Evolutionary conservation across 2,888 invertebrate species (phyloP).

Genomic region (Teinopalpus imperialis): DNA sequence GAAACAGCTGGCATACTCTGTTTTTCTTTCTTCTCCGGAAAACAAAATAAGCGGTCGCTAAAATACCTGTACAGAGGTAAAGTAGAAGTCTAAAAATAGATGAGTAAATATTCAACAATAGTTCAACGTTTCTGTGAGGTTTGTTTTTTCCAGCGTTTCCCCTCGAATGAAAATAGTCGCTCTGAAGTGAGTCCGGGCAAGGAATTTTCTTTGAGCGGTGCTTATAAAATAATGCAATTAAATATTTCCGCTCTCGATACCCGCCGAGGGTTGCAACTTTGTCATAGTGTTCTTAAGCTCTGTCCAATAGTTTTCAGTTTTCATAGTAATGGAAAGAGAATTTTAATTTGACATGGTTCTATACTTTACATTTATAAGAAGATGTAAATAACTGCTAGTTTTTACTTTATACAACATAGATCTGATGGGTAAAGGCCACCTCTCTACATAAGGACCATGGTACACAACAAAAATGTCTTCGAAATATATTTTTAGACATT

Average conservation of each 20-base stretch:
- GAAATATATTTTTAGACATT: too few species aligned
- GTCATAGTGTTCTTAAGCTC: slow-evolving; percentile 8
- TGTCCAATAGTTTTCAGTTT: slow-evolving; percentile 32
- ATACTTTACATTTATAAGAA: too few species aligned
- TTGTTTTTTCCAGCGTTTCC: neutral
- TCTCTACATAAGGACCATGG: too few species aligned
- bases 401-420: too few species aligned
- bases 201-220: slow-evolving; percentile 21
- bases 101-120: slow-evolving; percentile 24
- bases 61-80: too few species aligned
- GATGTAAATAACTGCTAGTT: too few species aligned
- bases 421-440: too few species aligned
- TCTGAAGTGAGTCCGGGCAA: slow-evolving; percentile 13
- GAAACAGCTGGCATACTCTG: too few species aligned
- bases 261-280: slow-evolving; percentile 29
- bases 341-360: too few species aligned
- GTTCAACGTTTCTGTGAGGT: slow-evolving; percentile 33
- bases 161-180: slow-evolving; percentile 1
- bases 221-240: slow-evolving; percentile 61
- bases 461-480: too few species aligned
- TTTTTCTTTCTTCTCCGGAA: too few species aligned
- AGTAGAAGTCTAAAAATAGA: slow-evolving; percentile 29
- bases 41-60: too few species aligned
- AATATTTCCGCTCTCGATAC: slow-evolving; percentile 61
- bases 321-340: slow-evolving; percentile 1